Evolutionary conservation across 2,113 vertebrate species (phyloP).

Genomic region (Entelurus aequoreus): DNA sequence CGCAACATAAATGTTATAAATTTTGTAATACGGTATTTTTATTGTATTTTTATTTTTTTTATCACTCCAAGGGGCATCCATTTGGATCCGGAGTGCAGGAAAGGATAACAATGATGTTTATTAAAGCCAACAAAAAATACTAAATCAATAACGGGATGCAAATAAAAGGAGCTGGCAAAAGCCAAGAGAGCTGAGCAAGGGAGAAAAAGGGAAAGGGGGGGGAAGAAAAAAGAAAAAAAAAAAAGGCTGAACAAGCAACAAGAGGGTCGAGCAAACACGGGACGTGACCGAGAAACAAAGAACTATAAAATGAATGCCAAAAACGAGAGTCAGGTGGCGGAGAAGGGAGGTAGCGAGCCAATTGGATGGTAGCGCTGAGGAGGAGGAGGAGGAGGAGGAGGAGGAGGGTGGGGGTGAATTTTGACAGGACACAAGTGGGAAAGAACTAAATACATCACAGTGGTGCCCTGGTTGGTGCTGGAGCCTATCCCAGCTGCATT

Average conservation of each 20-base stretch:
- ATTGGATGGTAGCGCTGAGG: background rate
- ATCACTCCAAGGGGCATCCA: background rate
- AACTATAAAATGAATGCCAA: background rate
- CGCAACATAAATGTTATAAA: background rate
- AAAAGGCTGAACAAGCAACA: slow-evolving; percentile 4
- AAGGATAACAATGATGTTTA: slow-evolving; percentile 11
- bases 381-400: background rate
- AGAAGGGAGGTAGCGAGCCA: background rate
- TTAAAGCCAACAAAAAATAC: background rate
- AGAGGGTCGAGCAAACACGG: background rate
- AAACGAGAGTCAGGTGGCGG: slow-evolving; percentile 7
- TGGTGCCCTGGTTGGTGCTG: too few relatives aligned
- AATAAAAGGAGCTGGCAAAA: background rate
- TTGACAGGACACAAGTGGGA: background rate
- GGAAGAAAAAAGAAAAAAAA: slow-evolving; percentile 2
- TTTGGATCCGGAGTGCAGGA: background rate
- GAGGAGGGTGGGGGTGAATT: background rate
- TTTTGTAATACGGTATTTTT: background rate
- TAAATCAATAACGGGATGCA: slow-evolving; percentile 4
- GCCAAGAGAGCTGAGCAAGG: background rate
- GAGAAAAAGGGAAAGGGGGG: background rate
- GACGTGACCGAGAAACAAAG: slow-evolving; percentile 8
- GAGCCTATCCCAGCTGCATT: too few relatives aligned
- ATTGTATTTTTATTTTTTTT: too few relatives aligned
- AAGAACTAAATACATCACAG: too few relatives aligned